Conservation (phyloP, 2,888 invertebrate genomes). For the Chloromyia formosa region DNA sequence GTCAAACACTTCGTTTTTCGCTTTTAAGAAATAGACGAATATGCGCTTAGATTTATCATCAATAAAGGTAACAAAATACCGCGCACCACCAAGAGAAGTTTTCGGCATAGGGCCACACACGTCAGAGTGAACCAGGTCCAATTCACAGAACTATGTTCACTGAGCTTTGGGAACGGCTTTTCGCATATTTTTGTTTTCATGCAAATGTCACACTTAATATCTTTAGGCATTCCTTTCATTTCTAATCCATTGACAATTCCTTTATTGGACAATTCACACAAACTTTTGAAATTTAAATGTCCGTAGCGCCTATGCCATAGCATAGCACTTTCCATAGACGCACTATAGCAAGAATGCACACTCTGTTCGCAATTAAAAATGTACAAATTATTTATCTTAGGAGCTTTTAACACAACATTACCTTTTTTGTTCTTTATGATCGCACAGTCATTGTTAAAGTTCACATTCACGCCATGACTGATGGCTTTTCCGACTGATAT, state of each 20-base stretch:
- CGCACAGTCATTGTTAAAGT: not conserved
- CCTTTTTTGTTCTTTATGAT: conserved; percentile 1
- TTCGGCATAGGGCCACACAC: conserved; percentile 12
- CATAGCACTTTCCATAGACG: not conserved
- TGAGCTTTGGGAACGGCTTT: not conserved
- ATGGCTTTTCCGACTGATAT: conserved; percentile 22
- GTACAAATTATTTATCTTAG: not conserved
- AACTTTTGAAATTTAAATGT: not conserved
- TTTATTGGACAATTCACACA: not conserved
- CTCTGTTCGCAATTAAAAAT: not conserved
- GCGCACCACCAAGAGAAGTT: not conserved
- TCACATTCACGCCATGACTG: not conserved
- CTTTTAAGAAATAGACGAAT: conserved; percentile 44
- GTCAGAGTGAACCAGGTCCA: not conserved
- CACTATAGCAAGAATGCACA: not conserved
- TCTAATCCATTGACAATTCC: not conserved
- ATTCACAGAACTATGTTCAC: not conserved
- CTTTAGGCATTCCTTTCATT: not conserved
- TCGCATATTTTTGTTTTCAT: not conserved
- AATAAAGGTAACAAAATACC: conserved; percentile 48
- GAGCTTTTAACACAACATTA: not conserved
- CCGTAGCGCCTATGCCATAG: not conserved
- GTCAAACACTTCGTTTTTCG: conserved; percentile 44
- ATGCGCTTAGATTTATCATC: conserved; percentile 45
- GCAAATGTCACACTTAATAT: not conserved